phyloP scores from a whole-genome alignment of 2,113 vertebrate genomes.

The Anolis sagrei region DNA sequence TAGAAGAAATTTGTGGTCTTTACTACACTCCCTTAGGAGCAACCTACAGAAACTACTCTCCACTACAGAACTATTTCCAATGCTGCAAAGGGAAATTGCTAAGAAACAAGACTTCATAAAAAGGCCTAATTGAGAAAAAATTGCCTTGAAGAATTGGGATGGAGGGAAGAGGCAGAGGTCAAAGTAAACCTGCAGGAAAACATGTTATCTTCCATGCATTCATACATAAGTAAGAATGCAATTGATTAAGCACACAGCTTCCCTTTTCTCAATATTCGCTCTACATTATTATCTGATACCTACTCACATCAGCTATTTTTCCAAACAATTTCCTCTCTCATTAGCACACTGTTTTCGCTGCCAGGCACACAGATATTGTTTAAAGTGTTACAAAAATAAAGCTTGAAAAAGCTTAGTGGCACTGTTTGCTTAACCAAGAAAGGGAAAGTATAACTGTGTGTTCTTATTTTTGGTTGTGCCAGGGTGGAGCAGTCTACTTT shows the following conservation, averaged over 20 bases:
- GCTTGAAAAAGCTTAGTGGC: neutral
- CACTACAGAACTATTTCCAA: neutral
- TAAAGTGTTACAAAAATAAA: neutral
- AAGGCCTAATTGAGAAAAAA: neutral
- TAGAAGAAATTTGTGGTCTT: neutral
- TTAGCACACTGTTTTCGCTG: neutral
- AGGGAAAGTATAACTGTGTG: neutral
- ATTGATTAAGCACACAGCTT: neutral
- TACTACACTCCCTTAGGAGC: neutral
- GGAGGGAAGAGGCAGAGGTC: neutral
- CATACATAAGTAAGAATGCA: neutral
- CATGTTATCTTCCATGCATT: neutral
- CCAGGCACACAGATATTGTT: neutral
- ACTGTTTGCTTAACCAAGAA: neutral
- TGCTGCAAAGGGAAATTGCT: neutral
- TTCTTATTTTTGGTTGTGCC: neutral
- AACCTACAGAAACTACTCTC: neutral
- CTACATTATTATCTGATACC: neutral
- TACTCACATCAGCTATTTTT: neutral
- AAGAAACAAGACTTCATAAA: neutral
- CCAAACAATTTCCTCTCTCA: neutral
- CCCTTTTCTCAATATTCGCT: neutral
- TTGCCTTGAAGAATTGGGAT: neutral
- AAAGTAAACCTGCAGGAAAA: neutral
- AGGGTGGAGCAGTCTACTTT: neutral